Evolutionary conservation across 2,797 vertebrate species (phyloP).

Genomic region (Salmo trutta): DNA sequence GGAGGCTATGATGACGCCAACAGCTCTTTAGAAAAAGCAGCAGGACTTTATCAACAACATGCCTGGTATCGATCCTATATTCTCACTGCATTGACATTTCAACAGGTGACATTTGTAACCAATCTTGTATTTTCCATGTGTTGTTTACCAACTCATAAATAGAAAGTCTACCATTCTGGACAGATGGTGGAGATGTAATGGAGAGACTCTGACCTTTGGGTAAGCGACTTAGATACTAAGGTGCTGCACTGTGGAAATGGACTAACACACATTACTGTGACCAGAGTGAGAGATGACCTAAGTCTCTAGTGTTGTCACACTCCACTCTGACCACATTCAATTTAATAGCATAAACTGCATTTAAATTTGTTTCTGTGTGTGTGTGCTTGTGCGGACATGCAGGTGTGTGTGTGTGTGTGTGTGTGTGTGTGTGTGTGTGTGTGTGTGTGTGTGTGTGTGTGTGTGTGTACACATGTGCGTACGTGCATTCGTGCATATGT

Average conservation of each 20-base stretch:
- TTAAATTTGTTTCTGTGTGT: background rate
- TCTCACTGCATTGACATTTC: constrained; percentile 26
- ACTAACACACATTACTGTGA: background rate
- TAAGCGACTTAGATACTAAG: constrained; percentile 12
- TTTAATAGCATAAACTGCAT: background rate
- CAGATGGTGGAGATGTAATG: constrained; percentile 36
- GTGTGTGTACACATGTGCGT: background rate
- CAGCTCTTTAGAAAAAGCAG: background rate
- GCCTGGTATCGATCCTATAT: constrained; percentile 11
- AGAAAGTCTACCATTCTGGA: constrained; percentile 21
- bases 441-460: background rate
- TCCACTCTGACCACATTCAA: background rate
- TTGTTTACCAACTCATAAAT: constrained; percentile 38
- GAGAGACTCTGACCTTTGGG: constrained; percentile 50
- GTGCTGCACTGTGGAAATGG: background rate
- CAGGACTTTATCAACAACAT: background rate
- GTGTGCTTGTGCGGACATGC: background rate
- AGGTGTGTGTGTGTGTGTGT: background rate
- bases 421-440: background rate
- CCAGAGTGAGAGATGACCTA: background rate
- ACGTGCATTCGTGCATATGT: background rate
- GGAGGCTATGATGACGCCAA: background rate
- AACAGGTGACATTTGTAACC: constrained; percentile 14
- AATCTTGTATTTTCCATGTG: constrained; percentile 37
- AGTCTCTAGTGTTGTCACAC: background rate